Evolutionary conservation across 2,888 invertebrate genomes (phyloP).

Genomic region (Himalopsyche kuldschensis): DNA sequence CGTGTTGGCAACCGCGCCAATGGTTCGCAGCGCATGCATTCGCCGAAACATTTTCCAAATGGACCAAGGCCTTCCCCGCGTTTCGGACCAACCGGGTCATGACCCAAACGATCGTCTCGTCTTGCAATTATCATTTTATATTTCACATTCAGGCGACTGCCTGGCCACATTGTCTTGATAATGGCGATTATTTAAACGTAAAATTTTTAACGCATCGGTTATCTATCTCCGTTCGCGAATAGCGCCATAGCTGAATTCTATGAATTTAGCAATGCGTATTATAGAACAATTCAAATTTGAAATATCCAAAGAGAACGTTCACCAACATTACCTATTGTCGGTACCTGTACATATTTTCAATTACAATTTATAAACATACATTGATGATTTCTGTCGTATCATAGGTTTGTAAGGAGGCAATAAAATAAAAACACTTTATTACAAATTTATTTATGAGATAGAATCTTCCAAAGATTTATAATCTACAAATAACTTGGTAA

Average conservation of each 20-base stretch:
- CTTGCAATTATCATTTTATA: background rate
- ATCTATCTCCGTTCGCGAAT: background rate
- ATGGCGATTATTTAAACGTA: background rate
- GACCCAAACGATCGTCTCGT: background rate
- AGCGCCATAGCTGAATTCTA: background rate
- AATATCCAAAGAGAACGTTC: too few species aligned
- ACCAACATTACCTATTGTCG: too few species aligned
- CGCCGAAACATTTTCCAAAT: background rate
- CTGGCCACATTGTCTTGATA: too few species aligned
- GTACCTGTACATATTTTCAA: too few species aligned
- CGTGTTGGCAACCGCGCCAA: background rate
- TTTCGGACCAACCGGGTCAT: background rate
- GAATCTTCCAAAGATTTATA: too few species aligned
- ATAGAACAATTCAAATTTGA: too few species aligned
- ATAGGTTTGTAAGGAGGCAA: too few species aligned
- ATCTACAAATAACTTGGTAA: too few species aligned
- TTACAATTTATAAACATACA: too few species aligned
- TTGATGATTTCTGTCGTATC: too few species aligned
- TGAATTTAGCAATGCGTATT: background rate
- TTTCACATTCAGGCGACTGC: background rate
- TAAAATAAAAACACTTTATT: too few species aligned
- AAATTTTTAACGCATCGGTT: background rate
- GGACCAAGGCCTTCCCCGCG: background rate
- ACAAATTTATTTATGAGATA: too few species aligned
- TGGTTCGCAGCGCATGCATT: background rate